These are phyloP conservation scores for Cerastis leucographa DNA, from an alignment of 2,888 invertebrate genomes.

Conservation along the genomic window DNA sequence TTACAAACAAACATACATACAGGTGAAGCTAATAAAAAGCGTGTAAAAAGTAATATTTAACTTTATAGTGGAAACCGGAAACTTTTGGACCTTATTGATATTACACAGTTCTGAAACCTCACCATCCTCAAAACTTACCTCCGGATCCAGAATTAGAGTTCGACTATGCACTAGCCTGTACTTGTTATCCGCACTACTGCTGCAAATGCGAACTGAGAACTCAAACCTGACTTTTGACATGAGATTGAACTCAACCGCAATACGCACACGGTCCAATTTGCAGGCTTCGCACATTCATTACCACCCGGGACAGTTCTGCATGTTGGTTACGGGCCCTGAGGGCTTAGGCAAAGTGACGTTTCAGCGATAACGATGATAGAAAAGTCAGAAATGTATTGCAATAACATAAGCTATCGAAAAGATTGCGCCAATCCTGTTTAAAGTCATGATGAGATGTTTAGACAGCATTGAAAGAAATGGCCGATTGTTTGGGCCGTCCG, in stretches of 20 bases:
- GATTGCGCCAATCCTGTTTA: neutral
- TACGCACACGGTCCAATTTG: slow-evolving; percentile 15
- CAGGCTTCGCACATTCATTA: slow-evolving; percentile 7
- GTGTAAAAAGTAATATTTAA: no score
- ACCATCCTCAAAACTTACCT: no score
- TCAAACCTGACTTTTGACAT: slow-evolving; percentile 5
- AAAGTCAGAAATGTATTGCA: neutral
- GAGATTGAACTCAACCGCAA: slow-evolving; percentile 25
- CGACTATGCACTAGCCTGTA: neutral
- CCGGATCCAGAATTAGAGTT: no score
- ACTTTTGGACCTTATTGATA: no score
- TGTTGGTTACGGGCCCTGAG: neutral
- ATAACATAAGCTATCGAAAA: neutral
- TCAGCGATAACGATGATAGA: neutral
- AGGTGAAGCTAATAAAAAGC: no score
- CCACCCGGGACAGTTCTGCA: neutral
- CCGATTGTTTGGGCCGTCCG: neutral
- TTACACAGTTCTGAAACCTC: no score
- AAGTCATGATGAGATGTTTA: neutral
- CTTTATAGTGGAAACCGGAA: no score
- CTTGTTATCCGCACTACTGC: neutral
- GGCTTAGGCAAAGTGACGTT: neutral
- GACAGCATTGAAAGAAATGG: neutral
- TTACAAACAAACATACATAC: no score
- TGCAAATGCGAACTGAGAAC: slow-evolving; percentile 17